phyloP scores from a whole-genome alignment of 2,797 vertebrate genomes.

The Garrulus glandarius region DNA sequence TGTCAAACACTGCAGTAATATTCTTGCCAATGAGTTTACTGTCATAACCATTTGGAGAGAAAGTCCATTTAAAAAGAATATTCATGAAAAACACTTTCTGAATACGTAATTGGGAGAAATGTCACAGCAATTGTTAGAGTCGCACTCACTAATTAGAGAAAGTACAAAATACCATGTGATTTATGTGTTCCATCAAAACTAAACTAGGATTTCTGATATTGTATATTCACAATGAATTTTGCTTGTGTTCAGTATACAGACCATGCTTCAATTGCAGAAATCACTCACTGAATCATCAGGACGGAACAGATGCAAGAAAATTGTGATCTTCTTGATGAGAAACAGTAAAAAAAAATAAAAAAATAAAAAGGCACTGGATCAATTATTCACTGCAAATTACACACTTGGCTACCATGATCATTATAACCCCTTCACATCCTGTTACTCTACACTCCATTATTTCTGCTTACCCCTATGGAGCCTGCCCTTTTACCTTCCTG shows the following conservation, averaged over 20 bases:
- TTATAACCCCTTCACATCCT: conserved; percentile 16
- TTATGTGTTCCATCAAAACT: conserved; percentile 35
- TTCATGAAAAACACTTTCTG: conserved; percentile 35
- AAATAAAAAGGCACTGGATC: not conserved
- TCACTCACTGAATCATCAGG: conserved; percentile 41
- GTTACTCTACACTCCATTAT: not conserved
- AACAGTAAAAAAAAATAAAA: not conserved
- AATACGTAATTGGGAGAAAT: conserved; percentile 46
- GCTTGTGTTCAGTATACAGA: conserved; percentile 10
- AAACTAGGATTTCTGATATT: conserved; percentile 23
- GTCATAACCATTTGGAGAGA: conserved; percentile 11
- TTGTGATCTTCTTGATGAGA: conserved; percentile 19
- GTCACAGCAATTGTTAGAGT: conserved; percentile 46
- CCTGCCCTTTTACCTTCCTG: conserved; percentile 35
- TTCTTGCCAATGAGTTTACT: conserved; percentile 10
- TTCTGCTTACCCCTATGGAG: not conserved
- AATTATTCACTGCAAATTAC: conserved; percentile 49
- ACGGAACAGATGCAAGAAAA: conserved; percentile 46
- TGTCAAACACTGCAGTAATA: not conserved
- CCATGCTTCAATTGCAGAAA: conserved; percentile 18
- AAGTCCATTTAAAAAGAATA: conserved; percentile 31
- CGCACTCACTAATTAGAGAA: conserved; percentile 42
- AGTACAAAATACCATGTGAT: conserved; percentile 40
- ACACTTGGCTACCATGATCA: not conserved
- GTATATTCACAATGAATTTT: conserved; percentile 27